Conservation (phyloP, 2,113 vertebrate species). For the Pluvialis apricaria region DNA sequence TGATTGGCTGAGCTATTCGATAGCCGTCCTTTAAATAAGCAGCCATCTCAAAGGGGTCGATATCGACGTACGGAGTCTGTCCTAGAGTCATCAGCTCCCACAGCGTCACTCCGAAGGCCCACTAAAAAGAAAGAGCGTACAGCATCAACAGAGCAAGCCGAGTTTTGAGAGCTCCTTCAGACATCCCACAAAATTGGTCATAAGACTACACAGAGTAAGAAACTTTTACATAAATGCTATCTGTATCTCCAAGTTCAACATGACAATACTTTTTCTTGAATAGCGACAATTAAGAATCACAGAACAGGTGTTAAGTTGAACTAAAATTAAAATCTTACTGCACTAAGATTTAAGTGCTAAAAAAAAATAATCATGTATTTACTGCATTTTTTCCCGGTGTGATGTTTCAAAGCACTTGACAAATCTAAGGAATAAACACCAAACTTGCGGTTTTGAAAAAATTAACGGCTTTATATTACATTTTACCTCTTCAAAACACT, state of each 20-base stretch:
- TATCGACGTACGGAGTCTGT: slow-evolving; percentile 97
- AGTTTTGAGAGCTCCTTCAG: neutral
- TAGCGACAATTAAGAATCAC: neutral
- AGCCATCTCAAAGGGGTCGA: slow-evolving; percentile 98
- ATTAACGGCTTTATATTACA: neutral
- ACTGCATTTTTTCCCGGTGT: neutral
- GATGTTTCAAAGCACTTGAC: neutral
- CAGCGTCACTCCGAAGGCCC: slow-evolving; percentile 95
- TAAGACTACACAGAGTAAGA: neutral
- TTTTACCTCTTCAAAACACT: neutral
- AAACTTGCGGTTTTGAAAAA: neutral
- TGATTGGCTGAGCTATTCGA: slow-evolving; percentile 98
- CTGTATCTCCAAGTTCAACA: neutral
- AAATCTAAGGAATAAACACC: neutral
- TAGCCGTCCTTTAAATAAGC: slow-evolving; percentile 98
- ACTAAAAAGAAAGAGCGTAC: slow-evolving; percentile 68
- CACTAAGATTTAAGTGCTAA: neutral
- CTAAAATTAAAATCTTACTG: neutral
- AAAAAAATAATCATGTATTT: neutral
- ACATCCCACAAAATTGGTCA: neutral
- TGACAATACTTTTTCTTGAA: neutral
- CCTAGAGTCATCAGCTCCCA: slow-evolving; percentile 99
- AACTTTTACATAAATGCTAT: neutral
- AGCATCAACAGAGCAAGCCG: neutral
- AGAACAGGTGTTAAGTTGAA: neutral